Base-by-base conservation (phyloP, 1,140 invertebrate species). In the Drosophila mojavensis region DNA sequence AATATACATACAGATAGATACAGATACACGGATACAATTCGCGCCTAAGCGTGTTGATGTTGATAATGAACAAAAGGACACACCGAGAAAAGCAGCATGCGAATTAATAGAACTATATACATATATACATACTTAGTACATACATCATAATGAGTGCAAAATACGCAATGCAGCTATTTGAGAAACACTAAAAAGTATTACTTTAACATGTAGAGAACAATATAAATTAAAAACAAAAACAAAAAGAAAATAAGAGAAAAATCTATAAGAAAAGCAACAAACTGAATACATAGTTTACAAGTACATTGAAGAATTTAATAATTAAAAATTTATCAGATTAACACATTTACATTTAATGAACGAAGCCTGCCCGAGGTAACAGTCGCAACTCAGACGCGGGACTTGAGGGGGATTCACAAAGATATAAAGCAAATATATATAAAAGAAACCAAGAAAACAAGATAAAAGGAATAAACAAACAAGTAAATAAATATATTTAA, bases 91-190 rank as follows among this genome's bases (percentile, higher is more conserved):
- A 85, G 75, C 85, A 79, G 81, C 78, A 84, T 75, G 75, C 81
- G 70, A 81, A 83, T 83, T 83, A 83, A 89, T 88, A 86, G 73
- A 83, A 77, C 79, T 83, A 89, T 62, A 83, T 77, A 81, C 41
- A 30, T 30, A 30, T 5, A 59, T 62, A 48, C 26, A 33, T 45
- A 53, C 48, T 71, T 47, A 56, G 45, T 65, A 47, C 39, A 75
- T 60, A 48, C 58, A 60, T 47, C 58, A 20, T 36, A 56, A 45
- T 30, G 65, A 78, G 79, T 59, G 68, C 51, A 47, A 64, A 75
- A 60, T 60, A 79, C 33, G 51, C 58, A 68, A 67, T 64, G 73
- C 79, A 81, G 64, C 65, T 75, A 79, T 59, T 76, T 81, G 67
- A 60, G 1, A 56, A 59, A 82, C 56, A 82, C 62, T 78, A 71